phyloP scores from a whole-genome alignment of 2,888 invertebrate species.

The Limnephilus auricula region DNA sequence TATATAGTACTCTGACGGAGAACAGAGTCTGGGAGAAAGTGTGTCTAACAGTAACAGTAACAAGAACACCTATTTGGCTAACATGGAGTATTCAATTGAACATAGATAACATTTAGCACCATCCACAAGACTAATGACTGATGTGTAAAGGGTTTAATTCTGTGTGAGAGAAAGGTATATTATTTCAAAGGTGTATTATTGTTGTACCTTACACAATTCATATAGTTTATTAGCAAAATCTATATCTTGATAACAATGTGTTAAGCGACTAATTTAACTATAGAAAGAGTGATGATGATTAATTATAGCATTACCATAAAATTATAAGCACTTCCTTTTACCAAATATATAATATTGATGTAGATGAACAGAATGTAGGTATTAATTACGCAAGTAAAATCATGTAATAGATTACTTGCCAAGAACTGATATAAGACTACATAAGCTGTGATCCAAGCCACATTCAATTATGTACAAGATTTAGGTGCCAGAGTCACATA shows the following conservation, averaged over 20 bases:
- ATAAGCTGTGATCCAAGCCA: slow-evolving; percentile 67
- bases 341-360: slow-evolving; percentile 62
- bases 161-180: slow-evolving; percentile 26
- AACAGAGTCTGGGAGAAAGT: not conserved
- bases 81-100: not conserved
- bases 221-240: slow-evolving; percentile 49
- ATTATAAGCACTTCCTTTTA: slow-evolving; percentile 65
- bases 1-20: not conserved
- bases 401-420: slow-evolving; percentile 65
- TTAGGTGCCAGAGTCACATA: slow-evolving; percentile 66
- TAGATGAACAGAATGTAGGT: slow-evolving; percentile 60
- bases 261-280: slow-evolving; percentile 65
- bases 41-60: slow-evolving; percentile 47
- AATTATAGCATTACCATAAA: slow-evolving; percentile 66
- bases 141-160: slow-evolving; percentile 12
- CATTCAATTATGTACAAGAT: slow-evolving; percentile 66
- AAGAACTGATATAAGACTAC: slow-evolving; percentile 63
- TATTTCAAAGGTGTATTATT: not conserved
- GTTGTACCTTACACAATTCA: slow-evolving; percentile 33
- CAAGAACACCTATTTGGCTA: slow-evolving; percentile 42
- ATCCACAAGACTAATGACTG: slow-evolving; percentile 22
- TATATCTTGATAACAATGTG: slow-evolving; percentile 59
- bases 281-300: slow-evolving; percentile 66
- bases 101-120: slow-evolving; percentile 11
- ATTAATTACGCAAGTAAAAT: slow-evolving; percentile 64